Base-by-base conservation (phyloP, 1,140 invertebrate species). In the Hyposmocoma kahamanoa region DNA sequence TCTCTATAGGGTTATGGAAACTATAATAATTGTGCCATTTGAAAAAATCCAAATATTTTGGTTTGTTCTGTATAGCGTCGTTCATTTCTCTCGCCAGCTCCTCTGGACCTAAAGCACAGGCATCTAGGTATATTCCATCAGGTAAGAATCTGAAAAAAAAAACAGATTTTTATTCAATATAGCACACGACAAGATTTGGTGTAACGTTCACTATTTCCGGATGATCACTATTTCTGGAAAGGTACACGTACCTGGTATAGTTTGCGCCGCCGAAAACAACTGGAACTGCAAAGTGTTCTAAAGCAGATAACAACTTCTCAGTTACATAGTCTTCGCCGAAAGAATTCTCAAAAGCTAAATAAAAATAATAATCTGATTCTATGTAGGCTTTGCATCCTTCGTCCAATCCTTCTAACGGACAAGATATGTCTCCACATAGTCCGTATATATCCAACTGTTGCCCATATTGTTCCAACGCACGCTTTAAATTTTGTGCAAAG, bases 261-360 rank as follows among this genome's bases (percentile, higher is more conserved):
- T 78, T 79, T 44, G 60, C 57, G 45, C 61, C 60, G 8, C 51
- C 50, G 18, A 30, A 52, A 18, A 52, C 42, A 13, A 52, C n/a
- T 3, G 50, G 50, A n/a, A 52, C 34, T 2, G 34, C 36, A 22
- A 22, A 39, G 22, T 46, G 15, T 2, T 28, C 3, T 13, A 52
- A 11, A 20, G 51, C 45, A 42, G 1, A 32, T 10, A 47, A 15
- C 17, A 48, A 21, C 17, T 53, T 53, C 56, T 90, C 90, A 0
- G 90, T 90, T 5, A 89, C 77, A 65, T 90, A 90, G 62, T 90
- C 89, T 38, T 72, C 63, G 56, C 80, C 79, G 2, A 86, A 55
- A 15, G 87, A 84, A 65, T 92, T 92, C 62, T 92, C 91, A 46
- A 92, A 91, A 0, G 91, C 82, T 44, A 92, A 63, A 65, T 92